Conservation (phyloP, 1,140 invertebrate species). For the Dryas iulia region DNA sequence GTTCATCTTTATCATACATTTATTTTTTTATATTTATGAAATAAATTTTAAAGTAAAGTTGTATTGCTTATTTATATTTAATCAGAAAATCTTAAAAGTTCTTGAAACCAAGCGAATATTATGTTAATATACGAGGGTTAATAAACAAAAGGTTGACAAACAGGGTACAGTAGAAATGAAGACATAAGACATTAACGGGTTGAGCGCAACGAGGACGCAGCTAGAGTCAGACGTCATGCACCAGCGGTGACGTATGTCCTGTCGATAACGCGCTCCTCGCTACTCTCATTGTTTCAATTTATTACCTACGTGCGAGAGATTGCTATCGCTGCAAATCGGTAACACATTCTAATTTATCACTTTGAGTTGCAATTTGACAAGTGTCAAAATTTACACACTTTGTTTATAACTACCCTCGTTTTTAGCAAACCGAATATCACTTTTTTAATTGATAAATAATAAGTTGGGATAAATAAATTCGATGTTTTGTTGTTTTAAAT, state of each 20-base stretch:
- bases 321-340: slow-evolving; percentile 33
- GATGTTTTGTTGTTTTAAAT: background rate
- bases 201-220: slow-evolving; percentile 37
- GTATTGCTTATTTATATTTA: no score
- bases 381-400: background rate
- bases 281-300: slow-evolving; percentile 48
- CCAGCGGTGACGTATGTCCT: slow-evolving; percentile 52
- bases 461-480: background rate
- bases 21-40: no score
- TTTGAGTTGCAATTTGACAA: slow-evolving; percentile 16
- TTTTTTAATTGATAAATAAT: background rate
- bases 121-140: slow-evolving; percentile 10
- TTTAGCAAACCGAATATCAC: background rate
- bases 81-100: no score
- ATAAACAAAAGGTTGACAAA: slow-evolving; percentile 42
- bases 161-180: slow-evolving; percentile 35
- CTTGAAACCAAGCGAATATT: background rate
- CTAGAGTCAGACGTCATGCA: slow-evolving; percentile 51
- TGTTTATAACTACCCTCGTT: slow-evolving; percentile 15
- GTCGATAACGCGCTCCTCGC: slow-evolving; percentile 38
- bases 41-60: no score
- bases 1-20: no score
- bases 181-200: slow-evolving; percentile 19
- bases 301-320: slow-evolving; percentile 40
- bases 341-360: slow-evolving; percentile 16